Evolutionary conservation across 2,888 invertebrate genomes (phyloP).

Genomic region (Oxycera nigricornis): DNA sequence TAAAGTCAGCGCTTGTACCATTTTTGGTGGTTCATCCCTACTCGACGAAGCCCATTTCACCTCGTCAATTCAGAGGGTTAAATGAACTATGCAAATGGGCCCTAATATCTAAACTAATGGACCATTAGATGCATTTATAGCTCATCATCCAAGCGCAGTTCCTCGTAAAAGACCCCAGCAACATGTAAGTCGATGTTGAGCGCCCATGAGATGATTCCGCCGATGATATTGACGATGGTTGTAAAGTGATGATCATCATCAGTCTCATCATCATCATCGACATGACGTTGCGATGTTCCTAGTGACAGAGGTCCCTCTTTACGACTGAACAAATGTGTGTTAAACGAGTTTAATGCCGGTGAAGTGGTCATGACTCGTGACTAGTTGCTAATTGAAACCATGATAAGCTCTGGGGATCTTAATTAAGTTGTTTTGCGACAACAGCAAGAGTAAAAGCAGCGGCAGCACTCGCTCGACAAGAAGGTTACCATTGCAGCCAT

Average conservation of each 20-base stretch:
- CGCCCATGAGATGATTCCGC: too few relatives aligned
- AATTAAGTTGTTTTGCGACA: slow-evolving; percentile 30
- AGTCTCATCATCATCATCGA: slow-evolving; percentile 1
- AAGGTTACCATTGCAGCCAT: too few relatives aligned
- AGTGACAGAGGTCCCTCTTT: slow-evolving; percentile 11
- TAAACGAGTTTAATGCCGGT: neutral
- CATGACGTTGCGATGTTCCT: slow-evolving; percentile 1
- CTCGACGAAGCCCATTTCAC: too few relatives aligned
- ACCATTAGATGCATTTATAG: neutral
- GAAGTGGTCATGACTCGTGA: slow-evolving; percentile 22
- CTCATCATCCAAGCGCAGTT: neutral
- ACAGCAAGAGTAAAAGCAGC: too few relatives aligned
- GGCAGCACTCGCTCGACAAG: too few relatives aligned
- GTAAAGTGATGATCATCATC: neutral
- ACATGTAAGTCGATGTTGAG: neutral
- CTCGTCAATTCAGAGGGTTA: too few relatives aligned
- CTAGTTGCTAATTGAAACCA: slow-evolving; percentile 34
- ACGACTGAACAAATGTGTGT: neutral
- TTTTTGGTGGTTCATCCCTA: too few relatives aligned
- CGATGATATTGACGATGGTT: neutral
- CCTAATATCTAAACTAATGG: neutral
- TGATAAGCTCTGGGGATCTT: slow-evolving; percentile 10
- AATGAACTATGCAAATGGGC: too few relatives aligned
- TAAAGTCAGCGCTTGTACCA: too few relatives aligned
- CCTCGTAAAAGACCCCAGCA: neutral